phyloP scores from a whole-genome alignment of 2,888 invertebrate species.

The Andrena haemorrhoa region DNA sequence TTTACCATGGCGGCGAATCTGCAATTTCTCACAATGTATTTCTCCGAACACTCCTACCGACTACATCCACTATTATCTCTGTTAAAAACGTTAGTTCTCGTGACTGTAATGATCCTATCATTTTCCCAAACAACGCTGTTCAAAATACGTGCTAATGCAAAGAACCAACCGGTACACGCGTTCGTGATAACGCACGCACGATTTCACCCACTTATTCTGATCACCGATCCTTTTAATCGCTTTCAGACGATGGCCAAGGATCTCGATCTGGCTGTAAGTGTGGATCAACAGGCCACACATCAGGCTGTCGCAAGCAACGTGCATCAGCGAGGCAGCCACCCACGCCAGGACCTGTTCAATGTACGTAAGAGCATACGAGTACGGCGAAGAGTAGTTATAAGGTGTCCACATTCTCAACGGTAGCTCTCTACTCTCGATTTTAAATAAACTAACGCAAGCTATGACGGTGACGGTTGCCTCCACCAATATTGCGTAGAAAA shows the following conservation, averaged over 20 bases:
- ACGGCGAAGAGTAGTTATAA: conserved; percentile 45
- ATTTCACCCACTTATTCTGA: background rate
- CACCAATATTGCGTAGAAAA: conserved; percentile 21
- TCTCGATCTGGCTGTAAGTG: conserved; percentile 72
- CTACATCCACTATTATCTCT: too few relatives aligned
- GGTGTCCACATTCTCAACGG: conserved; percentile 55
- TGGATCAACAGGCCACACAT: conserved; percentile 66
- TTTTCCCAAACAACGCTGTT: too few relatives aligned
- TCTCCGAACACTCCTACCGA: too few relatives aligned
- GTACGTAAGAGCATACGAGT: conserved; percentile 39
- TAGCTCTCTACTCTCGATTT: conserved; percentile 13
- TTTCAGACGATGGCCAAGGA: conserved; percentile 52
- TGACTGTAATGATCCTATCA: background rate
- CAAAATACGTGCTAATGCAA: too few relatives aligned
- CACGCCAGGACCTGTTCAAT: conserved; percentile 49
- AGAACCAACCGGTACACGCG: conserved; percentile 31
- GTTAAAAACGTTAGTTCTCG: too few relatives aligned
- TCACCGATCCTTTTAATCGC: conserved; percentile 2
- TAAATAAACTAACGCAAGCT: too few relatives aligned
- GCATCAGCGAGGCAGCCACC: conserved; percentile 13
- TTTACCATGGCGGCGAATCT: background rate
- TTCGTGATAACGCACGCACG: conserved; percentile 47
- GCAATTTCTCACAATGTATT: conserved; percentile 3
- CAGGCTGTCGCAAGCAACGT: conserved; percentile 59
- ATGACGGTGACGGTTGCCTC: background rate